A percentile compares a stretch with the other conserved stretches of the same genome.
Evolutionary conservation across 2,888 invertebrate genomes (phyloP).

Genomic region (Drosophila peninsularis): DNA sequence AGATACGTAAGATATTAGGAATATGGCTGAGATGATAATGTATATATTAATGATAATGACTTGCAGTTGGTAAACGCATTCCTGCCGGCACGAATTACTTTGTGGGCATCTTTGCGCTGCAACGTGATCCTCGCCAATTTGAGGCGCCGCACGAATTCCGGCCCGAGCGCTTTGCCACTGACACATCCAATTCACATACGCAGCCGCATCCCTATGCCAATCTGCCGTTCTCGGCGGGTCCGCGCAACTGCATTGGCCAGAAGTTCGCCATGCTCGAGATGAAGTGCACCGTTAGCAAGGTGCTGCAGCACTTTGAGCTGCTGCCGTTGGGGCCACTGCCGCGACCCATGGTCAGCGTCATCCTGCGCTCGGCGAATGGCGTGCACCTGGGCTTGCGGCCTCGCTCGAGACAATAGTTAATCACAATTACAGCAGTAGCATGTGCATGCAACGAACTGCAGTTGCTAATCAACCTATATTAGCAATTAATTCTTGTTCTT

Average conservation of each 20-base stretch:
- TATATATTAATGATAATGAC: neutral
- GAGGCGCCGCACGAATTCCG: no score
- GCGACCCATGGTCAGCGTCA: slow-evolving; percentile 67
- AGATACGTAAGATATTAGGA: slow-evolving; percentile 85
- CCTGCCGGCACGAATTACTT: no score
- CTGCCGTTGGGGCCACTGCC: slow-evolving; percentile 76
- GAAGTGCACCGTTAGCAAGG: slow-evolving; percentile 71
- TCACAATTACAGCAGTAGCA: neutral
- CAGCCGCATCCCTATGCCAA: no score
- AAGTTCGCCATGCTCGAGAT: no score
- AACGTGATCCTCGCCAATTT: no score
- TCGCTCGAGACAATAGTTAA: neutral
- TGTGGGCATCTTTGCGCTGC: neutral
- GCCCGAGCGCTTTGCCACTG: no score
- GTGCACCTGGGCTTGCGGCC: slow-evolving; percentile 72
- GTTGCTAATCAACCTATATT: no score
- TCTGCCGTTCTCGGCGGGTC: no score
- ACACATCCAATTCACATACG: no score
- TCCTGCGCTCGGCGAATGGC: slow-evolving; percentile 77
- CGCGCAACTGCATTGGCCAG: no score
- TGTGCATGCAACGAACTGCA: neutral
- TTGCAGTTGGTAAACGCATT: slow-evolving; percentile 61
- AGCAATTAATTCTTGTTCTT: neutral
- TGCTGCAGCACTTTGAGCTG: slow-evolving; percentile 77
- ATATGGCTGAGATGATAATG: neutral